Evolutionary conservation across 1,140 invertebrate species (phyloP).

Genomic region (Meloidogyne exigua): DNA sequence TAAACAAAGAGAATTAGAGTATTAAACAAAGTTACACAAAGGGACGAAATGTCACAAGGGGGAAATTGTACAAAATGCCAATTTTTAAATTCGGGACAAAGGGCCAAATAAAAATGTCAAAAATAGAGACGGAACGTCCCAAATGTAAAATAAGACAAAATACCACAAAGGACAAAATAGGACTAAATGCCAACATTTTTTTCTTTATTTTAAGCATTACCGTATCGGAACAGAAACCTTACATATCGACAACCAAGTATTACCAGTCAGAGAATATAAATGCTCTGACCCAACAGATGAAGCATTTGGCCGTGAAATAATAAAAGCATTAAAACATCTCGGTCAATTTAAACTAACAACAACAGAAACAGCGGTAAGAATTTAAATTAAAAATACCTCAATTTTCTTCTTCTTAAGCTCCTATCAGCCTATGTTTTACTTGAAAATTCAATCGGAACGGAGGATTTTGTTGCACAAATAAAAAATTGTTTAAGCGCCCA

Average conservation of each 20-base stretch:
- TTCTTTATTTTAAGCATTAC: constrained; percentile 22
- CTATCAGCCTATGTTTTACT: constrained; percentile 40
- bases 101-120: not conserved
- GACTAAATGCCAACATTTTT: not conserved
- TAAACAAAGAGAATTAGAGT: not conserved
- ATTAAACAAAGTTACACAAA: not conserved
- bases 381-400: too few relatives aligned
- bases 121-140: not conserved
- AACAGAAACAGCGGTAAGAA: constrained; percentile 42
- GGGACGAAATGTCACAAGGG: too few relatives aligned
- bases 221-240: constrained; percentile 25
- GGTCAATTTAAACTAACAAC: constrained; percentile 38
- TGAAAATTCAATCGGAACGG: constrained; percentile 21
- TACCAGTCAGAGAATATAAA: constrained; percentile 33
- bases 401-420: too few relatives aligned
- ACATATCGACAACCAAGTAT: constrained; percentile 25
- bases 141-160: not conserved
- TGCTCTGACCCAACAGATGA: constrained; percentile 34
- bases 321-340: constrained; percentile 32
- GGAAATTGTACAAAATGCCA: not conserved
- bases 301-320: constrained; percentile 35
- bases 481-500: constrained; percentile 34
- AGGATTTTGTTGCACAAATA: constrained; percentile 30
- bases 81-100: not conserved
- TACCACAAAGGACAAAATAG: not conserved